Conservation (phyloP, 2,888 invertebrate genomes). For the Ceraclea dissimilis region DNA sequence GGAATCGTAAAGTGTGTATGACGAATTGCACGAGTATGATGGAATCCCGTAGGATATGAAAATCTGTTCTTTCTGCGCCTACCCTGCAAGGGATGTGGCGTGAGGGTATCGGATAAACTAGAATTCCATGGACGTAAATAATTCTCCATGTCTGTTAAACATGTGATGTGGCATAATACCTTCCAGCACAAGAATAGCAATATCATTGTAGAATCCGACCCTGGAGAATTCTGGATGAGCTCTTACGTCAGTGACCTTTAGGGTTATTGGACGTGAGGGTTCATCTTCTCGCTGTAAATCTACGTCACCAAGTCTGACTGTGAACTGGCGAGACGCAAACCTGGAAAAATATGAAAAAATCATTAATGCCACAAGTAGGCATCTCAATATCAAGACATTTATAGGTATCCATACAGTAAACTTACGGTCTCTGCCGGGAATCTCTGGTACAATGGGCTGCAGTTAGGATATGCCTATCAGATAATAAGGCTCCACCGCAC, state of each 20-base stretch:
- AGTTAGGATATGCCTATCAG: slow-evolving; percentile 72
- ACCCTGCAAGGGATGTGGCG: no score
- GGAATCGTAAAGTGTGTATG: no score
- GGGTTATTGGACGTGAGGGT: slow-evolving; percentile 74
- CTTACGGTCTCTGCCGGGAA: slow-evolving; percentile 81
- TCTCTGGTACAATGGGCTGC: slow-evolving; percentile 93
- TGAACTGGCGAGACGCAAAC: slow-evolving; percentile 82
- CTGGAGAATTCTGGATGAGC: slow-evolving; percentile 82
- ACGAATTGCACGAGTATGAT: no score
- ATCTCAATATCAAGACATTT: not conserved
- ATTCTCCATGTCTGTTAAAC: no score
- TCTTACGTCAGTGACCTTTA: slow-evolving; percentile 67
- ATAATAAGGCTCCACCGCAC: slow-evolving; percentile 87
- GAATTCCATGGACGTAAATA: not conserved
- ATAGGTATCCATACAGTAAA: slow-evolving; percentile 25
- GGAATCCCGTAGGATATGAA: no score
- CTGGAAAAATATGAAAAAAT: slow-evolving; percentile 39
- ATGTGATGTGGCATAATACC: no score
- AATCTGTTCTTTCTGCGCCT: no score
- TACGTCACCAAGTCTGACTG: slow-evolving; percentile 81
- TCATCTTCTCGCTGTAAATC: slow-evolving; percentile 79
- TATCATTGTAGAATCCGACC: slow-evolving; percentile 91
- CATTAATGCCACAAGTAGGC: not conserved
- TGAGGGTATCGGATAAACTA: no score
- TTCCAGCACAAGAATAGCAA: slow-evolving; percentile 74